Conservation (phyloP, 2,888 invertebrate species). For the Hirudinaria manillensis region DNA sequence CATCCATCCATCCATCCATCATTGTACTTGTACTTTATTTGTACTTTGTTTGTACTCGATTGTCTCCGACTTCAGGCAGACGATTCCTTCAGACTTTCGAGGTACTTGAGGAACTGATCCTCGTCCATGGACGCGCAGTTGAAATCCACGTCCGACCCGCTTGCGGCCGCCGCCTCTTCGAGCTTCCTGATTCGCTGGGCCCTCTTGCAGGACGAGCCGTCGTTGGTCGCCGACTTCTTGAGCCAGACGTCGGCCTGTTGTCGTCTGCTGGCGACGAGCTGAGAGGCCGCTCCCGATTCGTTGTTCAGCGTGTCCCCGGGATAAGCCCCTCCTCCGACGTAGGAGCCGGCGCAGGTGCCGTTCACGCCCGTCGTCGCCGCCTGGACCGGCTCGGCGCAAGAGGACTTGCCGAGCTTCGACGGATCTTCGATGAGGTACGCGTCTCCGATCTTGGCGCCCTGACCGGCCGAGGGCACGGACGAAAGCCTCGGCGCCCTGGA, state of each 20-base stretch:
- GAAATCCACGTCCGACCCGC: constrained; percentile 43
- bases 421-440: constrained; percentile 11
- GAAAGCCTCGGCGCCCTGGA: constrained; percentile 5
- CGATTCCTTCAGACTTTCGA: constrained; percentile 89
- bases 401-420: not conserved
- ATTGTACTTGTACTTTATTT: no score
- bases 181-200: constrained; percentile 24
- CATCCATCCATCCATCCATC: no score
- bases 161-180: constrained; percentile 30
- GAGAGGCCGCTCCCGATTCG: constrained; percentile 9
- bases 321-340: constrained; percentile 20
- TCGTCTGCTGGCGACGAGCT: not conserved
- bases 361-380: not conserved
- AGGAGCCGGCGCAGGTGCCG: not conserved
- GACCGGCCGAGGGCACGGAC: constrained; percentile 15
- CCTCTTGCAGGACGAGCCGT: constrained; percentile 10
- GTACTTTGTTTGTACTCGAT: no score
- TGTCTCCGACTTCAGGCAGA: constrained; percentile 51
- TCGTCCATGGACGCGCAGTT: constrained; percentile 69
- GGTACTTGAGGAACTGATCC: constrained; percentile 94
- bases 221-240: constrained; percentile 19
- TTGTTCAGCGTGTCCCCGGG: constrained; percentile 21
- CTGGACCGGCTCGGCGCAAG: not conserved
- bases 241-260: constrained; percentile 28
- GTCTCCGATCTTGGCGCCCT: constrained; percentile 10